phyloP scores from a whole-genome alignment of 2,113 vertebrate species.

The Cyphomyrus discorhynchus region DNA sequence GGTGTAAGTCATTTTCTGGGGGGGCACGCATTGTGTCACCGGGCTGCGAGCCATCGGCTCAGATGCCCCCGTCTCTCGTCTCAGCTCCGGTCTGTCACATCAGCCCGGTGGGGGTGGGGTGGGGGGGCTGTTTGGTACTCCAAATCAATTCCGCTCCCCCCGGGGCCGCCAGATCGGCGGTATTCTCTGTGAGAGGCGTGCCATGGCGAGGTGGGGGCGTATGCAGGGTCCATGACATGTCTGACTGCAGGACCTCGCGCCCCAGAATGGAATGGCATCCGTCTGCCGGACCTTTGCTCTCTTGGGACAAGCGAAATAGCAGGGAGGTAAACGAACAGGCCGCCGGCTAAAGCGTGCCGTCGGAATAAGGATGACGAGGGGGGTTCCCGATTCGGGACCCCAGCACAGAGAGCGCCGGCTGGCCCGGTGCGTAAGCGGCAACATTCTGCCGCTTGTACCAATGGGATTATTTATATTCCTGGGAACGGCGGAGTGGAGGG shows the following conservation, averaged over 20 bases:
- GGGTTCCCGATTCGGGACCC: background rate
- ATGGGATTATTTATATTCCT: slow-evolving; percentile 50
- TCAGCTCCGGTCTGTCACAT: slow-evolving; percentile 38
- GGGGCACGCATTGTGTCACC: slow-evolving; percentile 41
- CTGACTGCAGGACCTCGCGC: background rate
- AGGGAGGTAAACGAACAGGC: background rate
- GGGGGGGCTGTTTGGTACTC: slow-evolving; percentile 26
- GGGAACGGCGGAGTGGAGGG: slow-evolving; percentile 29
- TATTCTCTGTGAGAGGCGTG: background rate
- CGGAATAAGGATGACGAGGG: background rate
- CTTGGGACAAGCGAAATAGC: background rate
- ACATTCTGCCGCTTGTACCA: slow-evolving; percentile 57
- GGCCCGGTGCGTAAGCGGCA: background rate
- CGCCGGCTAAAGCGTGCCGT: background rate
- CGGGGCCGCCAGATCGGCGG: background rate
- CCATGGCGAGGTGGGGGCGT: background rate
- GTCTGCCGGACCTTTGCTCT: background rate
- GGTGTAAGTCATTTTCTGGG: slow-evolving; percentile 40
- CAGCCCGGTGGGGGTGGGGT: slow-evolving; percentile 37
- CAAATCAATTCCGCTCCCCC: slow-evolving; percentile 35
- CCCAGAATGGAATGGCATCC: slow-evolving; percentile 20
- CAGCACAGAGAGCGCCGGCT: background rate
- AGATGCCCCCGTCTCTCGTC: slow-evolving; percentile 21
- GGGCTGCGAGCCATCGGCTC: slow-evolving; percentile 44
- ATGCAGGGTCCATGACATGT: background rate